Evolutionary conservation across 2,888 invertebrate genomes (phyloP).

Genomic region (Amphipyra tragopoginis): DNA sequence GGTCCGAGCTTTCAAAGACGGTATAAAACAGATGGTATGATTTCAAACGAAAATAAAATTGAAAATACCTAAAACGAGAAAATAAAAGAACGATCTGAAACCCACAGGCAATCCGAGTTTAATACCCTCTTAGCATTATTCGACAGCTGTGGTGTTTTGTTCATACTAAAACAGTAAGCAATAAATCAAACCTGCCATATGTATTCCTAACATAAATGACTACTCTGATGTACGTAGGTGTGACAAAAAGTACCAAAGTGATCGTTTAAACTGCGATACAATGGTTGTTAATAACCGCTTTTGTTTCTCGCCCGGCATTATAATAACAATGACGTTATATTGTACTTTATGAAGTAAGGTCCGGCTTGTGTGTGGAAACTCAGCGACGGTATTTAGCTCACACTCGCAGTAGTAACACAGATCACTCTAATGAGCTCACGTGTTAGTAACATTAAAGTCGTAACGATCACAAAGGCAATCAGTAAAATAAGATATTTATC

Average conservation of each 20-base stretch:
- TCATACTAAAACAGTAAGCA: conserved; percentile 2
- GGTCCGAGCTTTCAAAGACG: background rate
- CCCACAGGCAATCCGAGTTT: background rate
- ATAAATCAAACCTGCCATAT: conserved; percentile 36
- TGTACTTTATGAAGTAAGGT: conserved; percentile 56
- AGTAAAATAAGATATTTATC: conserved; percentile 11
- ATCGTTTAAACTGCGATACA: conserved; percentile 56
- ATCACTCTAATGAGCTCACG: conserved; percentile 33
- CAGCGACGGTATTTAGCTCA: conserved; percentile 46
- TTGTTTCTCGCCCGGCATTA: conserved; percentile 57
- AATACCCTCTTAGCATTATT: conserved; percentile 3
- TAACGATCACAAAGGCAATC: conserved; percentile 21
- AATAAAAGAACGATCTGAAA: conserved; percentile 1
- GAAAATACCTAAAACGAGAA: background rate
- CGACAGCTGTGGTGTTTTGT: background rate
- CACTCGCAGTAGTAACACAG: conserved; percentile 17
- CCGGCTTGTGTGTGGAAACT: conserved; percentile 52
- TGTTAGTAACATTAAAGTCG: conserved; percentile 14
- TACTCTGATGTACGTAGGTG: conserved; percentile 38
- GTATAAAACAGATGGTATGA: background rate
- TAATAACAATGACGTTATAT: conserved; percentile 61
- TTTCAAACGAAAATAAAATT: background rate
- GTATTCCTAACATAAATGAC: conserved; percentile 37
- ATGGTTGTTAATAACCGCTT: conserved; percentile 61
- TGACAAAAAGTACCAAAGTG: conserved; percentile 57